Percentiles rank a stretch among this genome's conserved stretches.
phyloP scores from a whole-genome alignment of 2,113 vertebrate genomes.

The Tupaia tana region DNA sequence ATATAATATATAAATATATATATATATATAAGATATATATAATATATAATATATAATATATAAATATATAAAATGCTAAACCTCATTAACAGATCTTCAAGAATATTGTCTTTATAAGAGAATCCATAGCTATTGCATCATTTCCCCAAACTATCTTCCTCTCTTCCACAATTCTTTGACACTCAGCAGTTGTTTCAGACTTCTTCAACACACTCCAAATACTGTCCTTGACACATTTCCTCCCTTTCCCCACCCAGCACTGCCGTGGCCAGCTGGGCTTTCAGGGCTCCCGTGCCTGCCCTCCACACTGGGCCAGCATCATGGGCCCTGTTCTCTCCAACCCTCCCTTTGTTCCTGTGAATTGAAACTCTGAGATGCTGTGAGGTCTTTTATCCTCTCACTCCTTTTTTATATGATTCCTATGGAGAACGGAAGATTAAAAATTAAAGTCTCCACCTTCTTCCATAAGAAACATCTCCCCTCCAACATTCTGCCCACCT shows the following conservation, averaged over 20 bases:
- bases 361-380: background rate
- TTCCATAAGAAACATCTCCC: background rate
- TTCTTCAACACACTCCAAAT: background rate
- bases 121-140: no score
- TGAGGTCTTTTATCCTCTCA: background rate
- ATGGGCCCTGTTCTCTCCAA: fast-evolving
- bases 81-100: background rate
- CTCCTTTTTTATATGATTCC: background rate
- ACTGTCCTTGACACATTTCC: background rate
- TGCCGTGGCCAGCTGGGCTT: no score
- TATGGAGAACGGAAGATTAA: background rate
- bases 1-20: no score
- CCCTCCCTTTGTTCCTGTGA: background rate
- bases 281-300: background rate
- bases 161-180: background rate
- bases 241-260: background rate
- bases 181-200: background rate
- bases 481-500: background rate
- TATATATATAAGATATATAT: no score
- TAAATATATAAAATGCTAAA: background rate
- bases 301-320: fast-evolving
- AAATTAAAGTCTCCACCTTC: background rate
- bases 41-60: no score
- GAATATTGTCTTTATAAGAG: background rate
- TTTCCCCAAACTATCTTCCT: background rate